Evolutionary conservation across 2,797 vertebrate genomes (phyloP).

Genomic region (Dermochelys coriacea): DNA sequence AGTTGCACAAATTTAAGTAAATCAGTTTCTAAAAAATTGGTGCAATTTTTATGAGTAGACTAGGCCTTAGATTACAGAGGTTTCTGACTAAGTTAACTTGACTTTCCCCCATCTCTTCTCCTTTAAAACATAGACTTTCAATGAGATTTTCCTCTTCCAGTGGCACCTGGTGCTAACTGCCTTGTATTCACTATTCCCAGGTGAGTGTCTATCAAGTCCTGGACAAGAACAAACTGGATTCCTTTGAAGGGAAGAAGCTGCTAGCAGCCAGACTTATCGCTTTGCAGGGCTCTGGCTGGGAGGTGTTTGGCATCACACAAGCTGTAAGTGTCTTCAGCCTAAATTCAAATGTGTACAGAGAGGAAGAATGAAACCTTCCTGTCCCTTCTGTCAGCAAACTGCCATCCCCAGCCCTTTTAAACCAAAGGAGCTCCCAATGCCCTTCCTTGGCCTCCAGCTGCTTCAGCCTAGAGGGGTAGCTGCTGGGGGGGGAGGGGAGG

Average conservation of each 20-base stretch:
- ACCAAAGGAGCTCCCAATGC: background rate
- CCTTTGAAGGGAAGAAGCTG: slow-evolving; percentile 82
- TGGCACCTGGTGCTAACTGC: background rate
- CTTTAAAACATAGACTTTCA: accelerated
- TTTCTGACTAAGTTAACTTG: background rate
- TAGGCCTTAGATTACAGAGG: background rate
- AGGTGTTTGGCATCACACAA: slow-evolving; percentile 90
- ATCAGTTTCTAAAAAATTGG: background rate
- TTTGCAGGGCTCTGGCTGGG: slow-evolving; percentile 89
- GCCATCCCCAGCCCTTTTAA: background rate
- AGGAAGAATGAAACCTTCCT: background rate
- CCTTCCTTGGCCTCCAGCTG: accelerated
- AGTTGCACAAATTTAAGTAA: accelerated
- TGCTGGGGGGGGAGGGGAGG: background rate
- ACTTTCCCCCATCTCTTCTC: background rate
- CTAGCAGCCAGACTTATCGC: slow-evolving; percentile 88
- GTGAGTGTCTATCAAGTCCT: slow-evolving; percentile 91
- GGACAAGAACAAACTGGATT: slow-evolving; percentile 75
- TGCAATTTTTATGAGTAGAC: background rate
- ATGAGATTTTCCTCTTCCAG: accelerated
- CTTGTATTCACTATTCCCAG: slow-evolving; percentile 68
- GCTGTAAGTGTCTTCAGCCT: slow-evolving; percentile 82
- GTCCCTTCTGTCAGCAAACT: background rate
- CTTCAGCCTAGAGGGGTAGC: too few relatives aligned
- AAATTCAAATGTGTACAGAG: accelerated